Evolutionary conservation across 2,797 vertebrate species (phyloP), one percentile per base, ranked within the genome.

Genomic region (Distichodus sexfasciatus): DNA sequence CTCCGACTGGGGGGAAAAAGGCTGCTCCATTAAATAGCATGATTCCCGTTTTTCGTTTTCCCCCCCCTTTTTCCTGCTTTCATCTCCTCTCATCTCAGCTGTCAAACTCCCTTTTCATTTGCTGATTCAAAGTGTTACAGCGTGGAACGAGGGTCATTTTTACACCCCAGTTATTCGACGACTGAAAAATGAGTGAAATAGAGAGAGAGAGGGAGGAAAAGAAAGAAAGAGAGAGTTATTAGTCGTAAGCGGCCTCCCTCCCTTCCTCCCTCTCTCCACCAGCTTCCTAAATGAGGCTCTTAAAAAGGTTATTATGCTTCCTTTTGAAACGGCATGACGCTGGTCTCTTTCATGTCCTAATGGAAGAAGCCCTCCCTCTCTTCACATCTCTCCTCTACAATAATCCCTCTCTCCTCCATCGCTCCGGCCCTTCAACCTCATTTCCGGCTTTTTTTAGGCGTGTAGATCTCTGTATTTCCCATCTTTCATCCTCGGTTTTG

Each of bases 291-390:
- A 76, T 80, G 80, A 86, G 79, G 79, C 82, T 68, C 79, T 82
- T 85, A 85, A 83, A 87, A 87, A 88, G 84, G 82, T 88, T 87
- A 88, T 90, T 87, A 87, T 87, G 82, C 87, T 87, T 88, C 79
- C 81, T 83, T 88, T 86, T 81, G 80, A 87, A 87, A 88, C 79
- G 82, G 65, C 83, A 85, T 65, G 71, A 83, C 82, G 80, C 21
- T 67, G 57, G 44, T 78, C 74, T 60, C 82, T 88, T 89, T 87
- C 86, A 89, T 86, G 81, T 88, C 81, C 78, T 83, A 87, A 84
- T 76, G 82, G 81, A 86, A 81, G 17, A 8, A 63, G 17, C 38
- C 85, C 83, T 83, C 82, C 50, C 40, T 19, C n/a, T 43, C 44
- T 14, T 17, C 15, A 11, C 15, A 21, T 65, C 11, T 40, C 26